Percentiles rank a stretch among this genome's conserved stretches.
Conservation (phyloP, 1,140 invertebrate species). For the Philotrypesis tridentata region DNA sequence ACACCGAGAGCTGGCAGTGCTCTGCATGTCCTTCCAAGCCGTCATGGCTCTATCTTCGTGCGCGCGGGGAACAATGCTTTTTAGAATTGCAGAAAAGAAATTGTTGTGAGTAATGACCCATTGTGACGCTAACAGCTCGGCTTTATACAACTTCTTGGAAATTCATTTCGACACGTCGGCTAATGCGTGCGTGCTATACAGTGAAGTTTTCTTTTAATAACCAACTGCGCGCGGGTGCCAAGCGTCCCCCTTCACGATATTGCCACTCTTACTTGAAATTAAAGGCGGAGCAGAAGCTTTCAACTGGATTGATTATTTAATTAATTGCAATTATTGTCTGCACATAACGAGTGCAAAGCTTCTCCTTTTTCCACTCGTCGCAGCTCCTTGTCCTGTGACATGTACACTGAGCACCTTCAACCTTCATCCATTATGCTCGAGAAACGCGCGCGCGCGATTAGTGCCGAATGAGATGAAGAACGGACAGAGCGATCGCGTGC, state of each 20-base stretch:
- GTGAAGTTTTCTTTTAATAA: neutral
- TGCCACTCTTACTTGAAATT: neutral
- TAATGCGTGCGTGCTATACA: neutral
- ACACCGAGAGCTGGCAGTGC: neutral
- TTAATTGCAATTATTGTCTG: no score
- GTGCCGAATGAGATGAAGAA: neutral
- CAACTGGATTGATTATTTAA: neutral
- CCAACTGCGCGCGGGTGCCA: neutral
- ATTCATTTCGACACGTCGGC: neutral
- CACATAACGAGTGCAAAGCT: no score
- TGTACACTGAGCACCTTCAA: no score
- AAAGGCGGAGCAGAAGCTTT: neutral
- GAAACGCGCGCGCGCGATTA: no score
- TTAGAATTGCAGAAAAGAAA: constrained; percentile 33
- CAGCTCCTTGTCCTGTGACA: no score
- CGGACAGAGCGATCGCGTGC: constrained; percentile 30
- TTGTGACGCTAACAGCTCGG: constrained; percentile 5
- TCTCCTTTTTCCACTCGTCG: no score
- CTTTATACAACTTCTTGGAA: neutral
- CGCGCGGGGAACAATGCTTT: constrained; percentile 9
- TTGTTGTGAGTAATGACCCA: constrained; percentile 15
- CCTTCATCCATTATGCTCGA: neutral
- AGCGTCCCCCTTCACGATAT: neutral
- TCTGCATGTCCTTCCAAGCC: neutral
- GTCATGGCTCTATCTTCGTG: neutral